Base-by-base conservation (phyloP, 2,797 vertebrate genomes). In the Poecilia gillii region DNA sequence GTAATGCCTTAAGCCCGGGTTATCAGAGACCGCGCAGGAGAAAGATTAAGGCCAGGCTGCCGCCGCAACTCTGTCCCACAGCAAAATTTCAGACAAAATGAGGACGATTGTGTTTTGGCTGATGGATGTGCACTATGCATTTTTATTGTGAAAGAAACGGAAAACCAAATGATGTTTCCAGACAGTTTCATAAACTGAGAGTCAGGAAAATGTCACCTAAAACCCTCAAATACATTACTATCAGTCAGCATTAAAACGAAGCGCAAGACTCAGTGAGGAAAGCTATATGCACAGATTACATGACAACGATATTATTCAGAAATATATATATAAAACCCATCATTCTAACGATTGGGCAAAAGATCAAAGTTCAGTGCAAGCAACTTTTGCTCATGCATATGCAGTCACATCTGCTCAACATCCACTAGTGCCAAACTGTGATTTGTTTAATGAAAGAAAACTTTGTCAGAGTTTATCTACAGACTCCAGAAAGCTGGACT, bases 1-100 rank as follows among this genome's bases (percentile, higher is more conserved):
- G 57, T 75, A 33, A 75, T 75, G 57, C 74, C 45, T 62, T 47
- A n/a, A 46, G 59, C 23, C 23, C 2, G 20, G 28, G 74, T 64
- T 36, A 55, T 36, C 49, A n/a, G 49, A 74, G 49, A 23, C 49
- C 12, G 36, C 4, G 12, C 68, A 71, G 41, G 68, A 41, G 25
- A 53, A 41, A 74, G 28, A 68, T 28, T 74, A 62, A 36, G 31
- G 25, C 41, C 68, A 71, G 25, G 41, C 41, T 71, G 39, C 41
- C 23, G 45, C 68, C 6, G 12, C 68, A 71, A 43, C 68, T 71
- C 25, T 71, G 11, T 28, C 12, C 9, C 39, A 14, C 68, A 71
- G 41, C 39, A 71, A 71, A 6, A 45, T 45, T 71, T 45, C 23
- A n/a, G 68, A n/a, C 41, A 45, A 71, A 71, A 45, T 45, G 41